These are phyloP conservation scores for Sarcophaga variegata DNA, from an alignment of 2,888 invertebrate genomes.

Conservation along the genomic window DNA sequence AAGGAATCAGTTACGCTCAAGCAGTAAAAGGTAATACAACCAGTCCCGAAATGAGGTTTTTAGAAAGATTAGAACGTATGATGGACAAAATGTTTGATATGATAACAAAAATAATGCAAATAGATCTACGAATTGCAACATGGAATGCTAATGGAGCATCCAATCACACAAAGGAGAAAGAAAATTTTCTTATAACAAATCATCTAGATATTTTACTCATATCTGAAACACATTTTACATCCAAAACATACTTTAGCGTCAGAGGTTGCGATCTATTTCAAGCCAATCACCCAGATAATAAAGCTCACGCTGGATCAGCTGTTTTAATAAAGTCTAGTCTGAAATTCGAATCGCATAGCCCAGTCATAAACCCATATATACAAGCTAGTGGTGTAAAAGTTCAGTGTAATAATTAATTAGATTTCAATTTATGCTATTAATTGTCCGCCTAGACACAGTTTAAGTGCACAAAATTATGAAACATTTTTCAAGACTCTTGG, in stretches of 20 bases:
- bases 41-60: conserved; percentile 15
- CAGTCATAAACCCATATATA: conserved; percentile 21
- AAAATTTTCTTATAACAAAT: not conserved
- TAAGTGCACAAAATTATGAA: conserved; percentile 9
- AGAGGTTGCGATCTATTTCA: conserved; percentile 50
- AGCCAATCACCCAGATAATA: conserved; percentile 33
- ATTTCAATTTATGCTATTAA: conserved; percentile 23
- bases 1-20: not conserved
- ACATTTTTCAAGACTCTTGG: conserved; percentile 14
- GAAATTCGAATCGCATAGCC: no score
- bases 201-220: conserved; percentile 47
- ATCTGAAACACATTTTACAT: conserved; percentile 61
- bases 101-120: conserved; percentile 51
- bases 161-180: conserved; percentile 25
- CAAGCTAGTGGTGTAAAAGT: conserved; percentile 43
- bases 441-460: conserved; percentile 26
- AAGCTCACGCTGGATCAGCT: conserved; percentile 50
- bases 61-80: conserved; percentile 29
- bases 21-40: conserved; percentile 8
- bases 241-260: conserved; percentile 54
- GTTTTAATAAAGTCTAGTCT: conserved; percentile 49
- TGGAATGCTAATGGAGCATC: conserved; percentile 40
- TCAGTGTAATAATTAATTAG: not conserved
- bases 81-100: conserved; percentile 33
- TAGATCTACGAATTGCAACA: conserved; percentile 29